A percentile compares a stretch with the other conserved stretches of the same genome.
Evolutionary conservation across 92 coral and sea anemone genomes (phyloP).

Genomic region (Heteractis magnifica): DNA sequence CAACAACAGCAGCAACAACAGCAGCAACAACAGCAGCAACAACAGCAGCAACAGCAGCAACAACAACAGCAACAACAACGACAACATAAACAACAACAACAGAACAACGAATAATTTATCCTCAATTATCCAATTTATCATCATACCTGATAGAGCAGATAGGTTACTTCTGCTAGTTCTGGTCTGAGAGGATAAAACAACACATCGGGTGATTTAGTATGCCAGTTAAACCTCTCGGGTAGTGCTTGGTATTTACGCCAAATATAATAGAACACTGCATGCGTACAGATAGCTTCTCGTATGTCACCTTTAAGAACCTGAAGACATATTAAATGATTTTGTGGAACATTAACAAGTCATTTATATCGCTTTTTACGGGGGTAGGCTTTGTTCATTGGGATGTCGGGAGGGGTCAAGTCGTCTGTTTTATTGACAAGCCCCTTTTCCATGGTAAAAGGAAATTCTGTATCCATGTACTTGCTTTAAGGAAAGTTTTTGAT

Average conservation of each 20-base stretch:
- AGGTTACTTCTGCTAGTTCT: constrained; percentile 90
- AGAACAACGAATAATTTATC: no score
- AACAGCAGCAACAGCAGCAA: no score
- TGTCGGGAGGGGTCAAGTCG: no score
- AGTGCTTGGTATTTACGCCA: constrained; percentile 94
- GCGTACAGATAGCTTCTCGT: constrained; percentile 94
- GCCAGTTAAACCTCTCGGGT: constrained; percentile 98
- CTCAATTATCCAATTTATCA: not conserved
- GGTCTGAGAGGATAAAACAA: constrained; percentile 93
- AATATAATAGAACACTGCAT: constrained; percentile 84
- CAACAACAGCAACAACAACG: not conserved
- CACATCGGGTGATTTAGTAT: constrained; percentile 70
- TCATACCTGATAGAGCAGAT: constrained; percentile 82
- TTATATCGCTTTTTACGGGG: no score
- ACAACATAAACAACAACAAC: not conserved
- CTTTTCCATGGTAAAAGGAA: no score
- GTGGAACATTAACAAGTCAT: no score
- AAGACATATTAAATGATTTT: not conserved
- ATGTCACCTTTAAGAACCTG: constrained; percentile 98
- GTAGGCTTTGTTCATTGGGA: no score
- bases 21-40: no score
- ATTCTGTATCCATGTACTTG: no score
- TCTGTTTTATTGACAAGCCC: no score
- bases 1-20: no score
- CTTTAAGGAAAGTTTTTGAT: no score